A percentile compares a stretch with the other conserved stretches of the same genome.
Evolutionary conservation across 2,888 invertebrate genomes (phyloP).

Genomic region (Kryphioiulus occultus): DNA sequence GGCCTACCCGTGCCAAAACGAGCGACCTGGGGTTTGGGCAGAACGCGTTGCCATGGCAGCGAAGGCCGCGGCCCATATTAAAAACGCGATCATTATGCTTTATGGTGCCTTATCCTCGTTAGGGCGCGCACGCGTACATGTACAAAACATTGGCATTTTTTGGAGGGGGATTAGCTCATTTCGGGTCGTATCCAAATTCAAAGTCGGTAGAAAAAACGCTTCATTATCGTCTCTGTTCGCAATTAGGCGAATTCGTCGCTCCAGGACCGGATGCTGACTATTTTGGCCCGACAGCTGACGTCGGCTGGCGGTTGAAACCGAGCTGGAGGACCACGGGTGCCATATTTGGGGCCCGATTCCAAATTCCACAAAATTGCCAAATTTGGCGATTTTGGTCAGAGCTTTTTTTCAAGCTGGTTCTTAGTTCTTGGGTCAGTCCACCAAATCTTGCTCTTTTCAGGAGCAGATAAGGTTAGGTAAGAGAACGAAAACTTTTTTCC

Average conservation of each 20-base stretch:
- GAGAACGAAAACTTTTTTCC: no score
- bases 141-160: neutral
- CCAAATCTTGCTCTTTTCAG: no score
- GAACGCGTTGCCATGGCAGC: neutral
- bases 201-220: neutral
- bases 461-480: no score
- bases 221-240: neutral
- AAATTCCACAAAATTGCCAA: neutral
- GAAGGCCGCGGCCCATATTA: neutral
- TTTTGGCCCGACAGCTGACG: neutral
- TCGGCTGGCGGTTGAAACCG: neutral
- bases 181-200: neutral
- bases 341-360: neutral
- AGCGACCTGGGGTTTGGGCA: constrained; percentile 3
- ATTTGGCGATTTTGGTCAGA: no score
- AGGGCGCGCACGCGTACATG: neutral
- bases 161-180: neutral
- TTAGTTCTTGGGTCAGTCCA: no score
- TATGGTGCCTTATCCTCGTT: constrained; percentile 17
- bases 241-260: neutral
- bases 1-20: constrained; percentile 2
- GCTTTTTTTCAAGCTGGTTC: no score
- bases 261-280: neutral
- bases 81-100: constrained; percentile 18
- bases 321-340: neutral